Conservation (phyloP, 2,797 vertebrate genomes). For the Threskiornis aethiopicus region DNA sequence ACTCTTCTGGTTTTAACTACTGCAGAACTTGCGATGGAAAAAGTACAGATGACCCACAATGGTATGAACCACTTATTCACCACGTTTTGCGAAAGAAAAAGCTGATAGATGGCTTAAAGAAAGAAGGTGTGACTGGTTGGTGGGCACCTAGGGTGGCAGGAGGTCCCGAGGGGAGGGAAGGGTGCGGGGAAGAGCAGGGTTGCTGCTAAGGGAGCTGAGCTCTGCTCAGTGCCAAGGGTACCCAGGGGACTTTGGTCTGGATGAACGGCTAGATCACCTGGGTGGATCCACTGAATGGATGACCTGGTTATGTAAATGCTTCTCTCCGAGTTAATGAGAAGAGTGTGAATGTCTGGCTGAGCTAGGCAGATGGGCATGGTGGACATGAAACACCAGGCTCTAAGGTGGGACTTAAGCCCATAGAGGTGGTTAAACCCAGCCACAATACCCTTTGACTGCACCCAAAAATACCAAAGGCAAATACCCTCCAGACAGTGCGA, state of each 20-base stretch:
- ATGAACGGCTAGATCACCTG: background rate
- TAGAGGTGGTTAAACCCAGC: background rate
- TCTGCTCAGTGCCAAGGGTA: background rate
- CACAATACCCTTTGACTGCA: accelerated
- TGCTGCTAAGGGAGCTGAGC: background rate
- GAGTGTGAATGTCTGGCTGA: background rate
- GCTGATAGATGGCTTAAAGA: background rate
- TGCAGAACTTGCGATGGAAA: background rate
- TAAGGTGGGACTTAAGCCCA: background rate
- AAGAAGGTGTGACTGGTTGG: background rate
- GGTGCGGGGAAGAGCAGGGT: accelerated
- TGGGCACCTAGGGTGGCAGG: background rate
- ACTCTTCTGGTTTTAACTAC: background rate
- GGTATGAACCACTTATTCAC: background rate
- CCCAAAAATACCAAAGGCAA: background rate
- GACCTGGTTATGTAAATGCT: background rate
- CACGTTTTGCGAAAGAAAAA: background rate
- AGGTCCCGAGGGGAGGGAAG: accelerated
- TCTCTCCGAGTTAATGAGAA: background rate
- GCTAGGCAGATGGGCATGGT: too few species aligned
- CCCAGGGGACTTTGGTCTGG: background rate
- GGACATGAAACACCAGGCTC: background rate
- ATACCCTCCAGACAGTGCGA: accelerated
- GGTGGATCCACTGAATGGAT: background rate
- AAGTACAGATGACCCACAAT: background rate